phyloP scores from a whole-genome alignment of 2,797 vertebrate species.

The Hyperoplus lanceolatus region DNA sequence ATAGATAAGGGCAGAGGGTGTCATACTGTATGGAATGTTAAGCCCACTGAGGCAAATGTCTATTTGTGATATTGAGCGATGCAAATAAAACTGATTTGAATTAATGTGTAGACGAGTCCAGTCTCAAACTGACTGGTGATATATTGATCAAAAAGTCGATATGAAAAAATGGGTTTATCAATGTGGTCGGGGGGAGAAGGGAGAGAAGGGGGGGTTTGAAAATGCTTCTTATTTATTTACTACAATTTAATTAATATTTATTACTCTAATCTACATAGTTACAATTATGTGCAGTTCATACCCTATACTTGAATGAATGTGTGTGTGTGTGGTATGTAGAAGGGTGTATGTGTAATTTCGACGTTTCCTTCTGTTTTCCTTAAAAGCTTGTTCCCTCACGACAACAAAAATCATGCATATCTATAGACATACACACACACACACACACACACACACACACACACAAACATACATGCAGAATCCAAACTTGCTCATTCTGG shows the following conservation, averaged over 20 bases:
- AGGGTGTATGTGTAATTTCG: slow-evolving; percentile 34
- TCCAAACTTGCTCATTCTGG: too few species aligned
- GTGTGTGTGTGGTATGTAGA: slow-evolving; percentile 39
- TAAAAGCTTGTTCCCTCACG: slow-evolving; percentile 69
- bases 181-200: slow-evolving; percentile 16
- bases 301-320: slow-evolving; percentile 78
- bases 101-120: neutral
- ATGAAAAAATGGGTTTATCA: slow-evolving; percentile 25
- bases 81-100: too few species aligned
- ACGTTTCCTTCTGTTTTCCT: slow-evolving; percentile 25
- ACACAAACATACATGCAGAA: slow-evolving; percentile 3
- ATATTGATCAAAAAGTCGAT: slow-evolving; percentile 38
- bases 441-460: neutral
- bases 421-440: slow-evolving; percentile 12
- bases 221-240: slow-evolving; percentile 72
- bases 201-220: neutral
- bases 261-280: slow-evolving; percentile 63
- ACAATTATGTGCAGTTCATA: slow-evolving; percentile 67
- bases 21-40: too few species aligned
- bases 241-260: slow-evolving; percentile 76
- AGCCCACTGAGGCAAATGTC: too few species aligned
- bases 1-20: too few species aligned
- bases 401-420: slow-evolving; percentile 15
- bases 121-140: neutral
- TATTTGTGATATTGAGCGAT: too few species aligned